Percentiles rank a stretch among this genome's conserved stretches.
Evolutionary conservation across 2,888 invertebrate species (phyloP).

Genomic region (Parnassius glacialis): DNA sequence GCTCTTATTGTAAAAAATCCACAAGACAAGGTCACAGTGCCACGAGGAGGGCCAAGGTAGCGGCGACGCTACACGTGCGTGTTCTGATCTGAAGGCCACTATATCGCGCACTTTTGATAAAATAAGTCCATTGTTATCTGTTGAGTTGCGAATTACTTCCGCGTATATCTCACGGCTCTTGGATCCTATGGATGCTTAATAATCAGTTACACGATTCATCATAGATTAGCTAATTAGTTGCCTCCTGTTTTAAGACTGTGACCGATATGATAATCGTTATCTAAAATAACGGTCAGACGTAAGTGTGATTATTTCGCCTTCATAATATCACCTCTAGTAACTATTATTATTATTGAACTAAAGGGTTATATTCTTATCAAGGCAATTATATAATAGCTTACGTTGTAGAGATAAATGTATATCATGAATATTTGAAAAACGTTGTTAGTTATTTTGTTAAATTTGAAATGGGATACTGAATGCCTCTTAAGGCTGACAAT

Average conservation of each 20-base stretch:
- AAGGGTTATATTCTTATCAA: too few relatives aligned
- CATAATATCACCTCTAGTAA: too few relatives aligned
- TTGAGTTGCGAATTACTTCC: conserved; percentile 63
- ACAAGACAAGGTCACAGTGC: conserved; percentile 26
- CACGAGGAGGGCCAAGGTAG: conserved; percentile 32
- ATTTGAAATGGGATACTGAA: too few relatives aligned
- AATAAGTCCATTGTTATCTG: conserved; percentile 71
- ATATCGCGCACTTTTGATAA: conserved; percentile 64
- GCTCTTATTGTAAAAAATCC: conserved; percentile 18
- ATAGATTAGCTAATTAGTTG: conserved; percentile 35
- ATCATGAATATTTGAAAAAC: too few relatives aligned
- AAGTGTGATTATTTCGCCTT: too few relatives aligned
- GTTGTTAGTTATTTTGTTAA: too few relatives aligned
- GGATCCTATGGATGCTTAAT: conserved; percentile 40
- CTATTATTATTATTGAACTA: too few relatives aligned
- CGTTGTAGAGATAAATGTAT: too few relatives aligned
- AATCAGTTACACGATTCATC: conserved; percentile 39
- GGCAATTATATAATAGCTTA: too few relatives aligned
- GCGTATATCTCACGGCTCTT: conserved; percentile 61
- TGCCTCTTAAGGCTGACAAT: too few relatives aligned
- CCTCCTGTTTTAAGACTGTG: conserved; percentile 9
- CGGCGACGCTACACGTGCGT: conserved; percentile 38
- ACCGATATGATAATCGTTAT: background rate
- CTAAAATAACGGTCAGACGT: too few relatives aligned
- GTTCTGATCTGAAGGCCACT: conserved; percentile 55